phyloP scores from a whole-genome alignment of 2,888 invertebrate species.

The Cephonodes hylas region DNA sequence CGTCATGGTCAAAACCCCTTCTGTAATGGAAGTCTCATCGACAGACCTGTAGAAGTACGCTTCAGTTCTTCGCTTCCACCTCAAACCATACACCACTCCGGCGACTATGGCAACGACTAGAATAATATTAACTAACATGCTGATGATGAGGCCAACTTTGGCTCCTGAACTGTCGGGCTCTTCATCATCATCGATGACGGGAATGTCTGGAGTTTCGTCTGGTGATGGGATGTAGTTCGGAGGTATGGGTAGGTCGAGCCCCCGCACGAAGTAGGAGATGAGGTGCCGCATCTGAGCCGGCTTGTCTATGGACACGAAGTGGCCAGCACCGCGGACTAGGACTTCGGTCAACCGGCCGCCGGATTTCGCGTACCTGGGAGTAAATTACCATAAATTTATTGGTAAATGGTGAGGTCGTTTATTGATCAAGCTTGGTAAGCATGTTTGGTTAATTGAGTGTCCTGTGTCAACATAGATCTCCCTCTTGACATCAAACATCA shows the following conservation, averaged over 20 bases:
- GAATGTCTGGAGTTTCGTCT: conserved; percentile 28
- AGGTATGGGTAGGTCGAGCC: neutral
- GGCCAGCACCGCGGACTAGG: conserved; percentile 81
- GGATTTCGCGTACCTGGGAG: conserved; percentile 79
- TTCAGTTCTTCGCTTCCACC: conserved; percentile 46
- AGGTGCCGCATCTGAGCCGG: conserved; percentile 63
- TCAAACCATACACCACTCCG: conserved; percentile 39
- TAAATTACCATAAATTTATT: conserved; percentile 19
- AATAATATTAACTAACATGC: conserved; percentile 53
- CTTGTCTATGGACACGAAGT: conserved; percentile 82
- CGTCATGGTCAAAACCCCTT: conserved; percentile 39
- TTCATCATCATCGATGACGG: conserved; percentile 18
- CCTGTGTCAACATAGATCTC: too few species aligned
- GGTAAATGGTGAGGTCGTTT: too few species aligned
- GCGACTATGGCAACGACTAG: conserved; percentile 38
- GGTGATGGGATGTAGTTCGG: conserved; percentile 3
- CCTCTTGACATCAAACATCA: too few species aligned
- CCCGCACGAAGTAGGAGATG: conserved; percentile 12
- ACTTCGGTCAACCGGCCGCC: conserved; percentile 80
- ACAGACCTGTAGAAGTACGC: conserved; percentile 44
- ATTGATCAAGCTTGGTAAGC: too few species aligned
- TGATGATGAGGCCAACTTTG: conserved; percentile 43
- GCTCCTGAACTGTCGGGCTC: conserved; percentile 20
- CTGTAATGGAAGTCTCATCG: conserved; percentile 43
- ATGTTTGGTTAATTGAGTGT: too few species aligned